Percentiles rank a stretch among this genome's conserved stretches.
phyloP scores from a whole-genome alignment of 2,888 invertebrate genomes.

The Cerastoderma edule region DNA sequence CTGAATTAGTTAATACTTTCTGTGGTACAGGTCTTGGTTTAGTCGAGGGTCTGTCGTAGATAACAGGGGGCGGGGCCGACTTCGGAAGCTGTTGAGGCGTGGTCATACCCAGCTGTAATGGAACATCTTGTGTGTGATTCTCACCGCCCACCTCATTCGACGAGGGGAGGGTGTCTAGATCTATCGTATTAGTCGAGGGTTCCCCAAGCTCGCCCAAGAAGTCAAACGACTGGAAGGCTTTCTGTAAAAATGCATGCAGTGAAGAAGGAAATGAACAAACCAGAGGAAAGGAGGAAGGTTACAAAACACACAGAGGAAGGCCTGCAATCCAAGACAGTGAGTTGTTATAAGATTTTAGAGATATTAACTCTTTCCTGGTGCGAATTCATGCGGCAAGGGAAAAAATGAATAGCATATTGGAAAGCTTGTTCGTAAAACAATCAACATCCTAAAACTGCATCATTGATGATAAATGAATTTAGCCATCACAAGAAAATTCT shows the following conservation, averaged over 20 bases:
- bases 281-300: not conserved
- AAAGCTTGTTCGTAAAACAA: too few relatives aligned
- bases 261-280: not conserved
- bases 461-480: too few relatives aligned
- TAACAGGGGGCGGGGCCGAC: conserved; percentile 15
- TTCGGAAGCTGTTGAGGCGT: conserved; percentile 18
- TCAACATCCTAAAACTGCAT: too few relatives aligned
- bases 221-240: conserved; percentile 37
- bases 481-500: too few relatives aligned
- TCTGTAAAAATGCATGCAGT: conserved; percentile 20
- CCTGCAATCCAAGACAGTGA: too few relatives aligned
- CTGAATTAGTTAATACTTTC: conserved; percentile 20
- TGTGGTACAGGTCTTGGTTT: conserved; percentile 17
- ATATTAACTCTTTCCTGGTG: too few relatives aligned
- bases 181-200: conserved; percentile 17
- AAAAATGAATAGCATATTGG: too few relatives aligned
- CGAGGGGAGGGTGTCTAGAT: conserved; percentile 11
- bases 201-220: conserved; percentile 35
- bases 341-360: too few relatives aligned
- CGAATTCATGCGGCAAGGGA: too few relatives aligned
- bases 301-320: too few relatives aligned
- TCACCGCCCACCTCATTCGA: conserved; percentile 5
- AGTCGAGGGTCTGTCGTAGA: not conserved
- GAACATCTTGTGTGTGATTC: conserved; percentile 10
- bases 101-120: conserved; percentile 19